Base-by-base conservation (phyloP, 2,888 invertebrate genomes). In the Dynastes maya region DNA sequence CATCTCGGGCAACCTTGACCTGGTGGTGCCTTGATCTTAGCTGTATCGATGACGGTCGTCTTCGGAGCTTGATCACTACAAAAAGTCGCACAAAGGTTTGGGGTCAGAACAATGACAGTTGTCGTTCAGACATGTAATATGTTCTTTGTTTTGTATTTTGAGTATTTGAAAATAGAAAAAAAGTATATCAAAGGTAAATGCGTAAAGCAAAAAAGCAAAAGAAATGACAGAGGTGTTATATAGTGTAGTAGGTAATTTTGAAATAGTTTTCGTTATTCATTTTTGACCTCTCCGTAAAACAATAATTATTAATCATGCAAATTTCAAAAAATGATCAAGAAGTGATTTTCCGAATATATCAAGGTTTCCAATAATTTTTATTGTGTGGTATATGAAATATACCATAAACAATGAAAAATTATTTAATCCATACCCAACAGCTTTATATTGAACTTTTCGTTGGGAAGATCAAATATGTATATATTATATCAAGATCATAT, bases 1-100 rank as follows among this genome's bases (percentile, higher is more conserved):
- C 97, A 97, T 83, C 96, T 93, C 2, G 96, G 97, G 86, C 97
- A 97, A 76, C 97, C 97, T 88, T 96, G 93, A 83, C 97, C 97
- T 68, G 95, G 94, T 22, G 94, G 91, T 13, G 96, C 97, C 90
- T 92, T 91, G 88, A 97, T 96, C 80, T 90, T 89, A 58, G 95
- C 93, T 27, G 96, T 96, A 88, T 97, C 95, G 84, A 94, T 92
- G 86, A 94, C 91, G 82, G 94, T 94, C 58, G 94, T 95, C 87
- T 91, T 94, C 72, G 95, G 95, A 79, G 95, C 95, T 86, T 92
- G 92, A 79, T 95, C 95, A 88, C 95, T 95, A 87, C 80, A 82
- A 74, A 79, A 55, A 9, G 13, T 55, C 40, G 37, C 40, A 6
- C 9, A n/a, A 55, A 55, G 11, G 11, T 63, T 63, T 29, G 63